A percentile compares a stretch with the other conserved stretches of the same genome.
Conservation (phyloP, 2,113 vertebrate species). For the Ophthalmolycus amberensis region DNA sequence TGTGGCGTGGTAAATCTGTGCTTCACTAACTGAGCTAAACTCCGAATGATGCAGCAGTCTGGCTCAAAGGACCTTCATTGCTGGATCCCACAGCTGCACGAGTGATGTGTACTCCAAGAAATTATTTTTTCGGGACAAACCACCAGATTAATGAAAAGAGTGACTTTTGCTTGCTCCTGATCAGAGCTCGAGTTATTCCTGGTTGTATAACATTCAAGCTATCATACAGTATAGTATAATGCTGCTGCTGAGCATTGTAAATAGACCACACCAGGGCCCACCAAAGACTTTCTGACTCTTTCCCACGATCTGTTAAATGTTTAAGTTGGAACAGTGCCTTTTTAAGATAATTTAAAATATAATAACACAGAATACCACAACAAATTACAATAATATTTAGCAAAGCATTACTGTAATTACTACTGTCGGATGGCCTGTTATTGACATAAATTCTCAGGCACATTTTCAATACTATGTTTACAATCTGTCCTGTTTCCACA, state of each 20-base stretch:
- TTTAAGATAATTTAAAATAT: not conserved
- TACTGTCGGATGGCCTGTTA: not conserved
- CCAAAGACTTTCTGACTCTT: not conserved
- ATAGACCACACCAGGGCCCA: not conserved
- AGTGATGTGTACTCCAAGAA: not conserved
- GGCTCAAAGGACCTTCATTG: not conserved
- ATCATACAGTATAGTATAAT: not conserved
- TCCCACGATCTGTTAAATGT: not conserved
- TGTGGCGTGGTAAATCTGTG: constrained; percentile 10
- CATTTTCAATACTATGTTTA: not conserved
- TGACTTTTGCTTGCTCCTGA: not conserved
- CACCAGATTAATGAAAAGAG: constrained; percentile 1
- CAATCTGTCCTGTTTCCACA: not conserved
- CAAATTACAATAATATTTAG: not conserved
- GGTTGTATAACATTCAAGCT: not conserved
- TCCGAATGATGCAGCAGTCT: constrained; percentile 12
- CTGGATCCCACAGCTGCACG: not conserved
- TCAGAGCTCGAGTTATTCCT: not conserved
- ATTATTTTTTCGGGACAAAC: not conserved
- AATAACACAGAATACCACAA: not conserved
- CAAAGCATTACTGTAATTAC: not conserved
- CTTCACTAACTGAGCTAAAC: constrained; percentile 15
- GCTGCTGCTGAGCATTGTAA: not conserved
- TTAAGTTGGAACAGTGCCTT: not conserved
- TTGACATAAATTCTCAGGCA: not conserved